Evolutionary conservation across 2,113 vertebrate genomes (phyloP), one percentile per base, ranked within the genome.

Genomic region (Bothrops jararaca): DNA sequence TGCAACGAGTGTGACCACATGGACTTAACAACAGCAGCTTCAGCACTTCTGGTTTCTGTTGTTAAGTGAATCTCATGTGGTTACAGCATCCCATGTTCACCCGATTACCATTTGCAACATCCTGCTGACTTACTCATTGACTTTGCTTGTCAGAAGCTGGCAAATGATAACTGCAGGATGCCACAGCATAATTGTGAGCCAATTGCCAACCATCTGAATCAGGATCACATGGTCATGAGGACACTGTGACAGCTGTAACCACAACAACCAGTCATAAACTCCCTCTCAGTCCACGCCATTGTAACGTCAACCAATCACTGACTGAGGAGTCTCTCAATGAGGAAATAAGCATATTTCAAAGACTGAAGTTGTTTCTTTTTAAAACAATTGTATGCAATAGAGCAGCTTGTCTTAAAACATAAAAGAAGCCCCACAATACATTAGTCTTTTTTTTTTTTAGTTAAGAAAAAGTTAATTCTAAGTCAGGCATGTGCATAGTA

Each of bases 311-410:
- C 69, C 69, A 80, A n/a, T 39, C 69, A 80, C 15, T 80, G 15
- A 39, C n/a, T 39, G 15, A 80, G 15, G n/a, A 39, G 69, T 80
- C n/a, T 6, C 34, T 80, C 69, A 74, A 18, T 20, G 69, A 34
- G 94, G 86, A 96, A 95, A 97, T 97, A 95, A 95, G 94, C 93
- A 95, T 97, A 94, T 97, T 92, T 94, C 91, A 91, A 94, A 86
- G 92, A 95, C 58, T 94, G 5, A 92, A 94, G 94, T 96, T 96
- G 94, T 95, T 95, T 96, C 94, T 95, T 95, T 94, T 96, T 93
- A 96, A 97, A 97, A 96, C 95, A 96, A 96, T 95, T 97, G 94
- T 89, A 92, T 95, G 94, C 96, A 96, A 96, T 96, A 96, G 92
- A 95, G 93, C 85, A 96, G 94, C 93, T 95, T 96, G 94, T 95